Base-by-base conservation (phyloP, 2,113 vertebrate genomes). In the Spea bombifrons region DNA sequence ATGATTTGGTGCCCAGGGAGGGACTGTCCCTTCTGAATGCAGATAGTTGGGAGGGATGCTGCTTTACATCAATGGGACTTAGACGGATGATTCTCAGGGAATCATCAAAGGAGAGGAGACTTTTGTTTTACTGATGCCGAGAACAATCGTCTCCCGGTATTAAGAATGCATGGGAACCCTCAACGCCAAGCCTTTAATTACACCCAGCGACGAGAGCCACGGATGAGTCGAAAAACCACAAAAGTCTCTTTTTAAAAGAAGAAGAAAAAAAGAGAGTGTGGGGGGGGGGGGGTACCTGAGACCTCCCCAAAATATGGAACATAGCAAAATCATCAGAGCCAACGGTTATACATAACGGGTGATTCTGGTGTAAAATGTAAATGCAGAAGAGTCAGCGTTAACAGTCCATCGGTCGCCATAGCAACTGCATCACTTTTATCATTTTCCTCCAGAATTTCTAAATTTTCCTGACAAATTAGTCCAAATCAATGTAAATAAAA, bases 111-210 rank as follows among this genome's bases (percentile, higher is more conserved):
- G 52, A 70, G 55, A 49, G 46, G 5, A 61, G 66, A 69, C 55
- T 12, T 77, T 77, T 77, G 66, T 77, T 77, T 77, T 71, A 78
- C 68, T 63, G 70, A 72, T 63, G 59, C 69, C 44, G 70, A 71
- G 76, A 71, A 78, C 76, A 78, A 77, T 77, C 70, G 76, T 78
- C 71, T 78, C 76, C 76, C 76, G 16, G 69, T 65, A 57, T 48
- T 78, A 78, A 78, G 76, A 78, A 78, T 78, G 76, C 76, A 65
- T 78, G 76, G 76, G 76, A 78, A 78, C 57, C 76, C 76, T 72
- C 52, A 49, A 55, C 16, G 68, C 71, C 59, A 61, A 65, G 68
- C 61, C 69, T 72, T 46, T 78, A 78, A 78, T 78, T 78, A 78
- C 68, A 52, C 55, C 65, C 67, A n/a, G 30, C 63, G 59, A 64